Evolutionary conservation across 2,797 vertebrate species (phyloP).

Genomic region (Notolabrus celidotus): DNA sequence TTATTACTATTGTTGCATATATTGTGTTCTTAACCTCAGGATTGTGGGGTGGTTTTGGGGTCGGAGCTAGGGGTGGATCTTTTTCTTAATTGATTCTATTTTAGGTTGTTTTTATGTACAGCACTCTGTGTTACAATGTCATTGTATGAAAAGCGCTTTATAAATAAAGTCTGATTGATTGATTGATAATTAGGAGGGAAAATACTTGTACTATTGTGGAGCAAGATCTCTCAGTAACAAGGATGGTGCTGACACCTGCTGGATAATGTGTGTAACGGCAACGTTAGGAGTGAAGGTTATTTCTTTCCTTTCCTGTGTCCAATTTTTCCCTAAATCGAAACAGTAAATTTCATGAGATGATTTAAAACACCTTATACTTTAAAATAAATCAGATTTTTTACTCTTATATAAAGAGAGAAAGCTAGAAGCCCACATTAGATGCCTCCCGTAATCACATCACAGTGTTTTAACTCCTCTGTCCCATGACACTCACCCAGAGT

Average conservation of each 20-base stretch:
- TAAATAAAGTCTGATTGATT: too few species aligned
- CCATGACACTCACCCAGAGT: constrained; percentile 31
- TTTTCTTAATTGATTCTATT: too few species aligned
- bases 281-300: not conserved
- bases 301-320: not conserved
- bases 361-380: constrained; percentile 4
- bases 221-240: not conserved
- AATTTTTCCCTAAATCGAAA: too few species aligned
- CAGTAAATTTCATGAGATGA: not conserved
- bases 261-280: constrained; percentile 55
- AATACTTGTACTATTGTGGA: not conserved
- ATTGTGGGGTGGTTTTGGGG: too few species aligned
- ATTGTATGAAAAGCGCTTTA: too few species aligned
- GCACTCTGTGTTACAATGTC: too few species aligned
- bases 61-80: too few species aligned
- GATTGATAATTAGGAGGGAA: too few species aligned
- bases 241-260: constrained; percentile 68
- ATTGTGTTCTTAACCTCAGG: too few species aligned
- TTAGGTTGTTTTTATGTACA: too few species aligned
- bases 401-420: not conserved
- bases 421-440: not conserved
- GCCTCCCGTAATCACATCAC: constrained; percentile 35
- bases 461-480: constrained; percentile 31
- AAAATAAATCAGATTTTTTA: not conserved
- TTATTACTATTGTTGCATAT: too few species aligned